Base-by-base conservation (phyloP, 92 coral and sea anemone species). In the Epizoanthus scotinus region DNA sequence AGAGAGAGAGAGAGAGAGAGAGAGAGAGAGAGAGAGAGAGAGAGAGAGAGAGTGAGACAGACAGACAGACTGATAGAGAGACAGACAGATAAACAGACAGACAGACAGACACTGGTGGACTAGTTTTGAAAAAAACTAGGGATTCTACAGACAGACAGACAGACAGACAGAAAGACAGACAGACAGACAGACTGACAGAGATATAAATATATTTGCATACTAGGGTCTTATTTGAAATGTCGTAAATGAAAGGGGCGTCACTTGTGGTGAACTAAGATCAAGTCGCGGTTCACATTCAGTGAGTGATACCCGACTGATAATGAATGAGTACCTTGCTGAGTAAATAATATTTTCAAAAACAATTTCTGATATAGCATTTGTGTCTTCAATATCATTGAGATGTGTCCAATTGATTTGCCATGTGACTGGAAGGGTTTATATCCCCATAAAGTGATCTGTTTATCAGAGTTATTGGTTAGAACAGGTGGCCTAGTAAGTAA, bases 401-500 rank as follows among this genome's bases (percentile, higher is more conserved):
- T 47, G 31, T 9, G 44, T 20, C 77, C 29, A 31, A 15, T 70
- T 7, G 59, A 31, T 15, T 57, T n/a, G 56, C 36, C 36, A 3
- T 47, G 52, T 47, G 26, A 34, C 50, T 64, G 28, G 7, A 18
- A 18, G 34, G 57, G 38, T 56, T 60, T n/a, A n/a, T n/a, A 5
- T 22, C 20, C 81, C 81, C 38, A 75, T 75, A 14, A 55, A 15
- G 63, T 22, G 19, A 34, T 21, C 14, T 36, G 18, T 58, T 13
- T 44, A 10, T n/a, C 44, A 7, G 13, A 67, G 61, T 55, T 68
- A 75, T 34, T 68, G 22, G 15, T 66, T 40, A 3, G 24, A 38
- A 31, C 81, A 75, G 81, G 81, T 75, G 55, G 81, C 18, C 26
- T 13, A 2, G 13, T 75, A 28, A 40, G 14, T 31, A 12, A 75